Conservation (phyloP, 1,140 invertebrate species). For the Tachypleus tridentatus region DNA sequence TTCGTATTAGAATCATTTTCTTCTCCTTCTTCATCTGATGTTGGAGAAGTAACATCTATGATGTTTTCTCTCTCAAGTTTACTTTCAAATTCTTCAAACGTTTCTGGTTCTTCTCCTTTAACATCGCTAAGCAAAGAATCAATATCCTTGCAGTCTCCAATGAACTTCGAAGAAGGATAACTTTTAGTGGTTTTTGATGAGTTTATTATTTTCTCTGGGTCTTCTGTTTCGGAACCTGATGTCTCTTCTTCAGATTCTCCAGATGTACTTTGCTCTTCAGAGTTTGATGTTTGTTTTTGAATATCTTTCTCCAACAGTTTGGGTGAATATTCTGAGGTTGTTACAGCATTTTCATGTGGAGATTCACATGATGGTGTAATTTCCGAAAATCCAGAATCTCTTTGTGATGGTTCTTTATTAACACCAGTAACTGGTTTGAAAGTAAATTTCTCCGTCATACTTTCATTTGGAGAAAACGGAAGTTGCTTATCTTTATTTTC, state of each 20-base stretch:
- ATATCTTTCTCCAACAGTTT: background rate
- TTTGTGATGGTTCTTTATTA: background rate
- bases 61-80: constrained; percentile 3
- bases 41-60: background rate
- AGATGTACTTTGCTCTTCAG: background rate
- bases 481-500: constrained; percentile 1
- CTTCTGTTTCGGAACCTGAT: background rate
- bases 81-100: constrained; percentile 16
- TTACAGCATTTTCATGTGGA: background rate
- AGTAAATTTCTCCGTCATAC: background rate
- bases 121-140: constrained; percentile 5
- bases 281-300: background rate
- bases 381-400: constrained; percentile 9
- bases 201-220: background rate
- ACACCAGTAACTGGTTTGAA: constrained; percentile 1
- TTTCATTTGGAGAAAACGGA: background rate
- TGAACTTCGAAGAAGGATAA: constrained; percentile 5
- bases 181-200: background rate
- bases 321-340: background rate
- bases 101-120: background rate
- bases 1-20: background rate
- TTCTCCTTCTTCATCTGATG: background rate
- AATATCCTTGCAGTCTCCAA: constrained; percentile 9
- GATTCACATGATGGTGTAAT: background rate
- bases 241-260: background rate